These are phyloP conservation scores for Craniophora ligustri DNA, from an alignment of 2,888 invertebrate species.

Conservation along the genomic window DNA sequence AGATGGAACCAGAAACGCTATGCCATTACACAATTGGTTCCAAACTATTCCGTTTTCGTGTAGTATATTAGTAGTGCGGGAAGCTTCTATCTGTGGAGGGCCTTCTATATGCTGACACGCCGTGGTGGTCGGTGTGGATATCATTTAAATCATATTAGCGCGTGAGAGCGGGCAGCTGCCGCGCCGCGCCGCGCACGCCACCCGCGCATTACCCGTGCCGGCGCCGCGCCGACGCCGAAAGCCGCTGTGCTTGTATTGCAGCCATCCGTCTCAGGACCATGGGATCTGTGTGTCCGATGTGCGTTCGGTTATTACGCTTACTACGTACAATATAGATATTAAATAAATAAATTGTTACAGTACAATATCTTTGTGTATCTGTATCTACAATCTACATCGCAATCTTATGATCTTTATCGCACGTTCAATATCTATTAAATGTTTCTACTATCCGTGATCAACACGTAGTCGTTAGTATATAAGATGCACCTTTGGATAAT, in stretches of 20 bases:
- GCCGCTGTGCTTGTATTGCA: neutral
- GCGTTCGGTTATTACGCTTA: too few species aligned
- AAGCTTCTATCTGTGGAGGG: neutral
- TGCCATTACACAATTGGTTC: neutral
- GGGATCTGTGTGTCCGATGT: neutral
- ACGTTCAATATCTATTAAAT: too few species aligned
- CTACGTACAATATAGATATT: too few species aligned
- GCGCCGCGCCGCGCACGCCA: constrained; percentile 34
- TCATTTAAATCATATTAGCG: constrained; percentile 45
- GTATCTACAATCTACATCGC: too few species aligned
- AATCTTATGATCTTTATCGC: too few species aligned
- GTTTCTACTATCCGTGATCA: too few species aligned
- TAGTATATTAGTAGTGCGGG: neutral
- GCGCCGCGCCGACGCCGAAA: constrained; percentile 14
- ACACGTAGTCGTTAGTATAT: too few species aligned
- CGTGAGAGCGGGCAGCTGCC: constrained; percentile 44
- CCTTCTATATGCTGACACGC: constrained; percentile 8
- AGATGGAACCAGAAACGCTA: too few species aligned
- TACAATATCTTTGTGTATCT: too few species aligned
- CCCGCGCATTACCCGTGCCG: constrained; percentile 23
- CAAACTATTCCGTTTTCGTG: neutral
- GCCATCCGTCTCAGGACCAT: neutral
- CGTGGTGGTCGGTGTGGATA: neutral
- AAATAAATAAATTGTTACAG: too few species aligned
- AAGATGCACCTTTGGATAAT: too few species aligned